phyloP scores from a whole-genome alignment of 2,797 vertebrate genomes.

The Clarias laeviceps region DNA sequence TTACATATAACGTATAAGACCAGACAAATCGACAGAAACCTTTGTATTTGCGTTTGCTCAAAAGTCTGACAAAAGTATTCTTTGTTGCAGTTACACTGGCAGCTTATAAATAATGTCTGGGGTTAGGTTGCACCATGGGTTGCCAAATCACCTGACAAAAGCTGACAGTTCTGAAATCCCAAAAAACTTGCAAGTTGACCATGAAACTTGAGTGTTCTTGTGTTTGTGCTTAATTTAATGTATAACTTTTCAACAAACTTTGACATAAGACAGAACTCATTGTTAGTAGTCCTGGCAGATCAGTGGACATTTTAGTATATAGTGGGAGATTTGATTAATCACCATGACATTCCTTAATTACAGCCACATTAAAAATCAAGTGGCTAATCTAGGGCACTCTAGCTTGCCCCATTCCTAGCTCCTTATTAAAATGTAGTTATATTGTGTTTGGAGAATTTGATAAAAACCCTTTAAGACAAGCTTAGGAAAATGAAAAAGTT shows the following conservation, averaged over 20 bases:
- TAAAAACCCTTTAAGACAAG: slow-evolving; percentile 28
- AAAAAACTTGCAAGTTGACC: too few species aligned
- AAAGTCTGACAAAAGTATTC: too few species aligned
- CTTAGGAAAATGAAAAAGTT: slow-evolving; percentile 19
- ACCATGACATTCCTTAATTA: slow-evolving; percentile 70
- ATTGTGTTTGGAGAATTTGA: neutral
- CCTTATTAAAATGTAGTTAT: slow-evolving; percentile 34
- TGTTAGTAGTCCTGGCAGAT: neutral
- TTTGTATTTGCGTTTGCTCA: too few species aligned
- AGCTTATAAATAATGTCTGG: too few species aligned
- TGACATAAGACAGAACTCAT: neutral
- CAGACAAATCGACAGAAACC: too few species aligned
- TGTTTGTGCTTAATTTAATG: too few species aligned
- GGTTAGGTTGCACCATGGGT: too few species aligned
- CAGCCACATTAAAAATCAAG: slow-evolving; percentile 56
- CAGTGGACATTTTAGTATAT: neutral
- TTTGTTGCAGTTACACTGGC: too few species aligned
- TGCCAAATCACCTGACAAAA: too few species aligned
- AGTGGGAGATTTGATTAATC: slow-evolving; percentile 67
- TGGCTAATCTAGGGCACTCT: slow-evolving; percentile 67
- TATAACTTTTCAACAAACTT: neutral
- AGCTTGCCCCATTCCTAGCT: slow-evolving; percentile 61
- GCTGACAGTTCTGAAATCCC: too few species aligned
- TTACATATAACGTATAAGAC: too few species aligned
- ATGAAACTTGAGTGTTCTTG: too few species aligned